Conservation (phyloP, 2,113 vertebrate genomes). For the Mandrillus leucophaeus region DNA sequence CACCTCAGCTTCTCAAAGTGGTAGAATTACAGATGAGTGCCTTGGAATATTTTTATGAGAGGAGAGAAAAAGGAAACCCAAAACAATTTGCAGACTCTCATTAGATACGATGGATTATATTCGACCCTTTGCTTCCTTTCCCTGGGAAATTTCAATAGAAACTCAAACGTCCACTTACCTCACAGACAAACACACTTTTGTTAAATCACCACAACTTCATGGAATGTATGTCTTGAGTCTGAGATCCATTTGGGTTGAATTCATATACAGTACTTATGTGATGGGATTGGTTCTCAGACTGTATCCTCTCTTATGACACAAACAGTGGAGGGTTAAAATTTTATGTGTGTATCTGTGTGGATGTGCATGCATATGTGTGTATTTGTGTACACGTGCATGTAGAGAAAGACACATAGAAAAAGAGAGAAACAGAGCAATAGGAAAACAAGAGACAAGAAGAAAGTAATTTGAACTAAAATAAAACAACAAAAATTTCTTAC, state of each 20-base stretch:
- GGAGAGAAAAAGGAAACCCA: background rate
- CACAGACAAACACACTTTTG: background rate
- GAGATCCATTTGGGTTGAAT: background rate
- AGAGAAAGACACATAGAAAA: background rate
- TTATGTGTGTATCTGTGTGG: background rate
- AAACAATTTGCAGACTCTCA: background rate
- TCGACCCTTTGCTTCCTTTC: background rate
- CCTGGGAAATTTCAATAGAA: constrained; percentile 17
- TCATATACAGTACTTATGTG: background rate
- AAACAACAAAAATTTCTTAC: background rate
- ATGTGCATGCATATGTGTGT: background rate
- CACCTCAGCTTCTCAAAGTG: too few relatives aligned
- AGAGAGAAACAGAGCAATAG: background rate
- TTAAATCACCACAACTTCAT: background rate
- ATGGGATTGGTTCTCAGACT: background rate
- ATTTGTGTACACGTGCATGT: background rate
- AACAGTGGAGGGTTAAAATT: background rate
- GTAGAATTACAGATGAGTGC: background rate
- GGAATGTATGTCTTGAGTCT: background rate
- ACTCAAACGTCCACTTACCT: background rate
- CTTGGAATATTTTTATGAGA: constrained; percentile 4
- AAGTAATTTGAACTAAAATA: background rate
- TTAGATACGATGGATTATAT: background rate
- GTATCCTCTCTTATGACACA: background rate
- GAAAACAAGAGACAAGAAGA: background rate